Base-by-base conservation (phyloP, 2,888 invertebrate species). In the Abscondita cerata region DNA sequence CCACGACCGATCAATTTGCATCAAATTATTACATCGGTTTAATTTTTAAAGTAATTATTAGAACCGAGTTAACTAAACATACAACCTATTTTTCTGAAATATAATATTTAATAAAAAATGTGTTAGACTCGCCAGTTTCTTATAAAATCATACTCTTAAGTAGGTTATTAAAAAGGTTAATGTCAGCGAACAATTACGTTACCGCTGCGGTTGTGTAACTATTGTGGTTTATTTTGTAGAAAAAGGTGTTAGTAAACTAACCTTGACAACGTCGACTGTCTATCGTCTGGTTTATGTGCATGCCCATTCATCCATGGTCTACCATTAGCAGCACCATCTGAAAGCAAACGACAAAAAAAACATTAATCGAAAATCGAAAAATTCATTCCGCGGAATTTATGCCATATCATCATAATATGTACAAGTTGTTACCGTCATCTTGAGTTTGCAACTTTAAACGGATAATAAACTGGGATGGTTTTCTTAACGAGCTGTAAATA, bases 221-320 rank as follows among this genome's bases (percentile, higher is more conserved):
- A 25, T 25, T 25, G 25, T 25, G 25, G 25, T 25, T 25, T 25
- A 25, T 2, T 6, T n/a, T n/a, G n/a, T 25, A 25, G 19, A 44
- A 44, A 44, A 44, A 44, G 18, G 11, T 44, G 13, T 41, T 12
- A 13, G 44, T 19, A 19, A 44, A 44, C 67, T 77, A 75, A 83
- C 83, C 83, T 82, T 15, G 83, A 83, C 48, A 84, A 72, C 13
- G 83, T 83, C 4, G 84, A 83, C 66, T 83, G 82, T 72, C 83
- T 83, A 70, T 84, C 84, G 69, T 84, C 84, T n/a, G 80, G 80
- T 72, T 83, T 82, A 51, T 77, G 75, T 47, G 80, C 78, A 70
- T 81, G 81, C 13, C 83, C 83, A 69, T 83, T 83, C 76, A 80
- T 74, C 79, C 81, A 82, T 38, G 80, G 77, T 65, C 81, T 75